Evolutionary conservation across 2,113 vertebrate genomes (phyloP).

Genomic region (Hemicordylus capensis): DNA sequence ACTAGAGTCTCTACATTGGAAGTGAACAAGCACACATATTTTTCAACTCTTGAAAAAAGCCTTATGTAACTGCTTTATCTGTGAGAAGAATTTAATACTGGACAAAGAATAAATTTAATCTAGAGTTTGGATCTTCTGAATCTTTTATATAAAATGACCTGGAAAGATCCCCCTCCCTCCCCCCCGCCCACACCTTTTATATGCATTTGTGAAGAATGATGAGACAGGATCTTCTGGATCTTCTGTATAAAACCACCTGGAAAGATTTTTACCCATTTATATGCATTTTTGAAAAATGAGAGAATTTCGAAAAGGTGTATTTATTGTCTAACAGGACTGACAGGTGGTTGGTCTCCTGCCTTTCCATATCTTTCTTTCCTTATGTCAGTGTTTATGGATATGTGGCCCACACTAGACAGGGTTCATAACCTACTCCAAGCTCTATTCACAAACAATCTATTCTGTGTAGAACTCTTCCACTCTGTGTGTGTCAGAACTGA

Average conservation of each 20-base stretch:
- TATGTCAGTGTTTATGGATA: not conserved
- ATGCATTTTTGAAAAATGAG: not conserved
- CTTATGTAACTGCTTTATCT: not conserved
- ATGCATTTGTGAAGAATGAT: not conserved
- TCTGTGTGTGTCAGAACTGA: constrained; percentile 25
- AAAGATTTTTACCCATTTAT: no score
- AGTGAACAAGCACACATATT: not conserved
- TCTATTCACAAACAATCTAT: constrained; percentile 14
- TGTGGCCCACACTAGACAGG: not conserved
- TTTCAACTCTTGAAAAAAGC: no score
- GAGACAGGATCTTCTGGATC: no score
- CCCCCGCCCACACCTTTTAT: no score
- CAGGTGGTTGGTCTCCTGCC: not conserved
- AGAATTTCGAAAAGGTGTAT: not conserved
- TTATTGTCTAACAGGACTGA: fast-evolving
- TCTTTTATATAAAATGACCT: not conserved
- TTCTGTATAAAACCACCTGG: no score
- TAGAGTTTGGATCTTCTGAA: not conserved
- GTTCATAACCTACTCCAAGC: not conserved
- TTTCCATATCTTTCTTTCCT: not conserved
- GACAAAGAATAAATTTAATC: not conserved
- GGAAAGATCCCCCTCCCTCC: no score
- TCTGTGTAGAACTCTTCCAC: not conserved
- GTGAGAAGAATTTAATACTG: not conserved
- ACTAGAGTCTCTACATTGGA: not conserved